Evolutionary conservation across 2,888 invertebrate genomes (phyloP).

Genomic region (Plemyria rubiginata): DNA sequence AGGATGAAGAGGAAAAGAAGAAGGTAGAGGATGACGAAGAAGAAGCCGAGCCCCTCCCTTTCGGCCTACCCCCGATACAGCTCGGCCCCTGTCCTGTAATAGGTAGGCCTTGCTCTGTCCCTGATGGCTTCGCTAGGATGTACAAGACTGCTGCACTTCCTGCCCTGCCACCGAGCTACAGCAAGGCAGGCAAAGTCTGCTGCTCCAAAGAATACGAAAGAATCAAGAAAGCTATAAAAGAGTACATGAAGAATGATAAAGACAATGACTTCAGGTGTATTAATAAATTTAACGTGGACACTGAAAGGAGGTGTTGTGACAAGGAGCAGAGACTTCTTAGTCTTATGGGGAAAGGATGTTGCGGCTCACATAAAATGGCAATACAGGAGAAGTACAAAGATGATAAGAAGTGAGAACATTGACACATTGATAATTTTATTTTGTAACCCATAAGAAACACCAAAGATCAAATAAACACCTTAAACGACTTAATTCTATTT

Average conservation of each 20-base stretch:
- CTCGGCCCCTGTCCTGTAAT: conserved; percentile 79
- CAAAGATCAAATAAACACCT: conserved; percentile 48
- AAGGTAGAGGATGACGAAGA: conserved; percentile 70
- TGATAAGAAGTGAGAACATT: conserved; percentile 47
- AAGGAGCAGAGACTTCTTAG: conserved; percentile 68
- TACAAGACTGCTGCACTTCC: conserved; percentile 68
- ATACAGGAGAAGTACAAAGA: conserved; percentile 70
- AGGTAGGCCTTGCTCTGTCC: conserved; percentile 73
- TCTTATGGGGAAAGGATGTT: conserved; percentile 70
- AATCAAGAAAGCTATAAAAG: conserved; percentile 74
- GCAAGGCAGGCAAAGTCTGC: conserved; percentile 75
- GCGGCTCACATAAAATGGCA: conserved; percentile 72
- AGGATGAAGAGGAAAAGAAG: conserved; percentile 65
- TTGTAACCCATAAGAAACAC: conserved; percentile 71
- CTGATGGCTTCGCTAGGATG: conserved; percentile 79
- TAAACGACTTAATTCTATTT: conserved; percentile 43
- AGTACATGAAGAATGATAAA: conserved; percentile 72
- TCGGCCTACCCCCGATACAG: conserved; percentile 74
- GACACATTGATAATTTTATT: conserved; percentile 74
- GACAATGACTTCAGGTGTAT: conserved; percentile 71
- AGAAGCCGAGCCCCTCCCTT: conserved; percentile 69
- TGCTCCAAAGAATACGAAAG: conserved; percentile 78
- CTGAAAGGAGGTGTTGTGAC: conserved; percentile 76
- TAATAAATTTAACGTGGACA: conserved; percentile 72
- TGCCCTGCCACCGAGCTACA: conserved; percentile 67